phyloP scores from a whole-genome alignment of 2,797 vertebrate species.

The Hemitrygon akajei region DNA sequence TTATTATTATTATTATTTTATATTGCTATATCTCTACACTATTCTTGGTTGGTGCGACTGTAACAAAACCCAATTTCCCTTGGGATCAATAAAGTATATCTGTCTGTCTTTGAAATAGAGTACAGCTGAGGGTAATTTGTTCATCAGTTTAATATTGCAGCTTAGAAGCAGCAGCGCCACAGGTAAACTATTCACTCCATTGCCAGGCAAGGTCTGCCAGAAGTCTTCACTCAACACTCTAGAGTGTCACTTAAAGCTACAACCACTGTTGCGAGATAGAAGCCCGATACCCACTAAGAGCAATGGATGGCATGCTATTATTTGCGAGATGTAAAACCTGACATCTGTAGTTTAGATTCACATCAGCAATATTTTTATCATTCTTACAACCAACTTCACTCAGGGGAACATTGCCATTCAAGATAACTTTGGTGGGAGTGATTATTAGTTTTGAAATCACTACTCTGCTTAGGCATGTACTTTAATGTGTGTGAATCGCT shows the following conservation, averaged over 20 bases:
- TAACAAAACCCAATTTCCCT: too few species aligned
- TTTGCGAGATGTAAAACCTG: background rate
- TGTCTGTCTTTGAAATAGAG: background rate
- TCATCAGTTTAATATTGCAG: background rate
- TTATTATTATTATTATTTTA: too few species aligned
- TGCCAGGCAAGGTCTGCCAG: background rate
- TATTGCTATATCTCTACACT: too few species aligned
- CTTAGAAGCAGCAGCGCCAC: too few species aligned
- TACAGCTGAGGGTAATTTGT: too few species aligned
- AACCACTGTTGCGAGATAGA: background rate
- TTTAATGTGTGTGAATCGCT: slow-evolving; percentile 10
- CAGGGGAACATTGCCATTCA: background rate
- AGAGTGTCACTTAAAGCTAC: background rate
- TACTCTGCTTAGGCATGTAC: background rate
- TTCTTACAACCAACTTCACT: background rate
- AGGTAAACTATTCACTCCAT: background rate
- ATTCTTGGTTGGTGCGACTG: too few species aligned
- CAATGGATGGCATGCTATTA: background rate
- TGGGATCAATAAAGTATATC: too few species aligned
- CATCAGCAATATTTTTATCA: background rate
- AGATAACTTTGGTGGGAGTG: slow-evolving; percentile 11
- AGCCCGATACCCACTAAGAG: background rate
- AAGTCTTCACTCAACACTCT: too few species aligned
- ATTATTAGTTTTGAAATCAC: background rate
- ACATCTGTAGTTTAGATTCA: background rate